Evolutionary conservation across 1,140 invertebrate genomes (phyloP).

Genomic region (Bombus vancouverensis): DNA sequence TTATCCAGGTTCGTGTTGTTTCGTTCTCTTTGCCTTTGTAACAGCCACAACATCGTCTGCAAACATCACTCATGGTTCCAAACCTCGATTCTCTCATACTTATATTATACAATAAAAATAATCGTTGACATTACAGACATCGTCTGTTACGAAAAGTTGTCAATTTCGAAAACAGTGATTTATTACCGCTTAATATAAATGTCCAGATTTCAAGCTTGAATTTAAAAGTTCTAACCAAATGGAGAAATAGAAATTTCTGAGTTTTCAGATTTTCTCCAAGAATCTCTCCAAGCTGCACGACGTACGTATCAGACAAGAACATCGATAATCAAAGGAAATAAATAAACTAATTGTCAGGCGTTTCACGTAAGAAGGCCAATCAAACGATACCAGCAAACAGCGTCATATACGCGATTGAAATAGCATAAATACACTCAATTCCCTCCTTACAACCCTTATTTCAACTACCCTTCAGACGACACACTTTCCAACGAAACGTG

Average conservation of each 20-base stretch:
- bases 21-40: neutral
- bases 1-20: slow-evolving; percentile 33
- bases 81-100: neutral
- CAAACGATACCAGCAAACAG: too few species aligned
- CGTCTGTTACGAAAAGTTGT: too few species aligned
- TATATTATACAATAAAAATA: neutral
- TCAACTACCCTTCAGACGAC: neutral
- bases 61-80: neutral
- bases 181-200: too few species aligned
- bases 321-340: neutral
- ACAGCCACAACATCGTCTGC: neutral
- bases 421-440: neutral
- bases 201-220: too few species aligned
- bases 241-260: too few species aligned
- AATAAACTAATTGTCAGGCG: too few species aligned
- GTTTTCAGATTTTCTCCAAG: too few species aligned
- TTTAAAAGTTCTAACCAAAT: too few species aligned
- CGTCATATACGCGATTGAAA: too few species aligned
- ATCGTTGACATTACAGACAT: neutral
- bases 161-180: too few species aligned
- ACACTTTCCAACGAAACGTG: neutral
- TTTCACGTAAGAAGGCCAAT: neutral
- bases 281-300: too few species aligned
- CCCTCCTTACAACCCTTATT: neutral
- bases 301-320: neutral